phyloP scores from a whole-genome alignment of 1,140 invertebrate genomes.

The Bombus pascuorum region DNA sequence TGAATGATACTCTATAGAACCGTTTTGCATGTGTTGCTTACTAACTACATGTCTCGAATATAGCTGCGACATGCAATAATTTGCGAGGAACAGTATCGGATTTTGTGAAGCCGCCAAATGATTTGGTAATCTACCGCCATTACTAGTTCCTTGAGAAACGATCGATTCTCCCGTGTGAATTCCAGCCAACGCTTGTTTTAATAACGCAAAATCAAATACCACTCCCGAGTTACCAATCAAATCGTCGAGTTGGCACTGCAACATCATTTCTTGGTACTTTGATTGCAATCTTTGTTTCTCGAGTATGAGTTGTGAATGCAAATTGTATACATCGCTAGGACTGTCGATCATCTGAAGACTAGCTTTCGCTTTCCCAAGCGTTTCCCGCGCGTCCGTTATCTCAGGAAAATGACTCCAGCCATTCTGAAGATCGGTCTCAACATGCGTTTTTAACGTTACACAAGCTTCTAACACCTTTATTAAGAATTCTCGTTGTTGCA shows the following conservation, averaged over 20 bases:
- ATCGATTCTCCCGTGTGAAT: slow-evolving; percentile 84
- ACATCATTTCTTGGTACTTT: slow-evolving; percentile 88
- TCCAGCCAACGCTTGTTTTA: slow-evolving; percentile 86
- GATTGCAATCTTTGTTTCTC: slow-evolving; percentile 86
- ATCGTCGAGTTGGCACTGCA: slow-evolving; percentile 88
- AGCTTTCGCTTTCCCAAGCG: slow-evolving; percentile 84
- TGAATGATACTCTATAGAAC: slow-evolving; percentile 83
- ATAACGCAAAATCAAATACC: slow-evolving; percentile 85
- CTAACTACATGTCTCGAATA: slow-evolving; percentile 86
- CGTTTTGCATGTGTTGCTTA: slow-evolving; percentile 84
- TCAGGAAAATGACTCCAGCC: slow-evolving; percentile 86
- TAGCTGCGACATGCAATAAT: slow-evolving; percentile 89
- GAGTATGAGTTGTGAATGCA: slow-evolving; percentile 83
- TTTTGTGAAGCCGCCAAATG: slow-evolving; percentile 81
- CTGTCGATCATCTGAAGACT: slow-evolving; percentile 84
- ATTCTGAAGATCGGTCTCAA: slow-evolving; percentile 88
- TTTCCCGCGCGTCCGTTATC: slow-evolving; percentile 85
- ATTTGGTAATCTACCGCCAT: slow-evolving; percentile 78
- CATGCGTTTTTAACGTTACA: slow-evolving; percentile 88
- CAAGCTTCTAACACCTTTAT: slow-evolving; percentile 89
- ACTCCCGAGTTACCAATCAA: slow-evolving; percentile 86
- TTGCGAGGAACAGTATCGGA: slow-evolving; percentile 88
- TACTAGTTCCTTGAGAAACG: slow-evolving; percentile 76
- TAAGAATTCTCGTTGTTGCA: slow-evolving; percentile 87
- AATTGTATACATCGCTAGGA: slow-evolving; percentile 83